Evolutionary conservation across 2,888 invertebrate genomes (phyloP).

Genomic region (Oscheius sp.): DNA sequence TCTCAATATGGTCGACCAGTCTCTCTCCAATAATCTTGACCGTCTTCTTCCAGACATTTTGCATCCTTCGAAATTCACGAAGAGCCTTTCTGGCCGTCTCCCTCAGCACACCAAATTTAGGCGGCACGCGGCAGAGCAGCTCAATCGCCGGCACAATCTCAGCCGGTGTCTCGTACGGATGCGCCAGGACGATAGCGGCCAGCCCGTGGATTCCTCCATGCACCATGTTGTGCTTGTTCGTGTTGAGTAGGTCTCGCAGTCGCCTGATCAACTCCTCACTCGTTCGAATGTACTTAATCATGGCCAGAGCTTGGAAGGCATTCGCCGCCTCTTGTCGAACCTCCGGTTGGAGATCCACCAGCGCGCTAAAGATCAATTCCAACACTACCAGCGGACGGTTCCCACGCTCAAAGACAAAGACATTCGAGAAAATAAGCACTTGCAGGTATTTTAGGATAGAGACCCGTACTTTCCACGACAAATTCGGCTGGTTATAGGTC

Average conservation of each 20-base stretch:
- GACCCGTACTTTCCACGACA: conserved; percentile 34
- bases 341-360: conserved; percentile 33
- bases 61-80: conserved; percentile 40
- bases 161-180: conserved; percentile 41
- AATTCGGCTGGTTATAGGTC: too few species aligned
- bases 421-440: conserved; percentile 49
- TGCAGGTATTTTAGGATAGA: conserved; percentile 40
- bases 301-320: conserved; percentile 39
- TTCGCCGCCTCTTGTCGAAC: conserved; percentile 43
- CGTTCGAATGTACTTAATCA: conserved; percentile 43
- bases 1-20: conserved; percentile 43
- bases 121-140: conserved; percentile 23
- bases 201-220: conserved; percentile 43
- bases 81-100: conserved; percentile 33
- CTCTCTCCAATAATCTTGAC: conserved; percentile 32
- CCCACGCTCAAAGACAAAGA: conserved; percentile 33
- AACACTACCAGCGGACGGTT: not conserved
- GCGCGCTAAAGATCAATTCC: conserved; percentile 30
- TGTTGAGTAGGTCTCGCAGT: not conserved
- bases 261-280: too few species aligned
- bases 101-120: conserved; percentile 28
- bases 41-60: conserved; percentile 43
- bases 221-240: not conserved
- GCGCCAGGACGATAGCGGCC: conserved; percentile 40
- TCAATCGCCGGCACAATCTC: conserved; percentile 33